A percentile compares a stretch with the other conserved stretches of the same genome.
Evolutionary conservation across 1,140 invertebrate genomes (phyloP).

Genomic region (Aphaenogaster rudis): DNA sequence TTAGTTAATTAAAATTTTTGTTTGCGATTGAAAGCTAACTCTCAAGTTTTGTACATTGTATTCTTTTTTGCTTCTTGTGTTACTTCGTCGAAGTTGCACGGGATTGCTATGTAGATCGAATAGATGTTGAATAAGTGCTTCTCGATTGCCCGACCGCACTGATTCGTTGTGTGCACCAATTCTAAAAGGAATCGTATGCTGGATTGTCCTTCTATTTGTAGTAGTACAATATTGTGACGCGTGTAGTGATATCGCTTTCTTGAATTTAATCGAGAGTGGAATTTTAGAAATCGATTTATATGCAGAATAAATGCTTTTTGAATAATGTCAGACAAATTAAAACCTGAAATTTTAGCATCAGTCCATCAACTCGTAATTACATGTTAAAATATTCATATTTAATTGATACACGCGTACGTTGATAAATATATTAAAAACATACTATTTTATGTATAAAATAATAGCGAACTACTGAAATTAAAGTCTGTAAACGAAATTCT

Average conservation of each 20-base stretch:
- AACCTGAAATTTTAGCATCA: not conserved
- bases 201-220: slow-evolving; percentile 34
- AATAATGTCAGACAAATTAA: slow-evolving; percentile 4
- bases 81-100: slow-evolving; percentile 1
- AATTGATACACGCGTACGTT: not conserved
- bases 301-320: not conserved
- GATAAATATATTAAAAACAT: not conserved
- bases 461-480: not conserved
- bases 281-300: not conserved
- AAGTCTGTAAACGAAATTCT: slow-evolving; percentile 3
- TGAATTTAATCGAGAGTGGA: slow-evolving; percentile 19
- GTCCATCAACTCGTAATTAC: not conserved
- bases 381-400: slow-evolving; percentile 23
- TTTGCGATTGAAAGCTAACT: slow-evolving; percentile 22
- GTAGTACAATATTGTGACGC: not conserved
- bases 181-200: slow-evolving; percentile 31
- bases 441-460: not conserved
- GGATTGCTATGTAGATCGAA: slow-evolving; percentile 24
- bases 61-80: not conserved
- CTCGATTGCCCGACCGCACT: slow-evolving; percentile 50
- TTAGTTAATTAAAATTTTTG: slow-evolving; percentile 10
- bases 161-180: slow-evolving; percentile 54
- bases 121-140: slow-evolving; percentile 18
- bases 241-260: slow-evolving; percentile 16
- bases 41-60: slow-evolving; percentile 21